Base-by-base conservation (phyloP, 2,888 invertebrate species). In the Phengaris arion region DNA sequence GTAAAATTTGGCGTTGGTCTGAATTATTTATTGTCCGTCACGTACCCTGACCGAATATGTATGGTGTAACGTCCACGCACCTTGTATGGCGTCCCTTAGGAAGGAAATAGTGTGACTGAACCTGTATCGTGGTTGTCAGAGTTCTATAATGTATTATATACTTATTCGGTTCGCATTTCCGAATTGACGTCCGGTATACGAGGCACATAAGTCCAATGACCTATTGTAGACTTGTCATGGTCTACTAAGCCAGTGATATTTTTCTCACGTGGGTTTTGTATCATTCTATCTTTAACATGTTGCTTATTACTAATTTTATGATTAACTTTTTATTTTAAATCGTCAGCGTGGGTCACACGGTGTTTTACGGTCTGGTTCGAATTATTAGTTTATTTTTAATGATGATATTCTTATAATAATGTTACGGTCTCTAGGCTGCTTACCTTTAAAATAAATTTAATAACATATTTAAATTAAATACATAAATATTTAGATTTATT, bases 11-110 rank as follows among this genome's bases (percentile, higher is more conserved):
- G 91, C 87, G 85, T 83, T 86, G 85, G 83, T 84, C 83, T 84
- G 91, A 89, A 92, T 92, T 92, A 92, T 91, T 93, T 92, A 89
- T 76, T 76, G 83, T 86, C 86, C 88, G 93, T 91, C 92, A 93
- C 93, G 93, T 93, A 88, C 81, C 81, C 83, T 45, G 77, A 86
- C 93, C 93, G 90, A 91, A 93, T 92, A 91, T 80, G 83, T 77
- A 79, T 81, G 80, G 83, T 85, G 81, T 86, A 88, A 84, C 85
- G 85, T 81, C 83, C 78, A 86, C 75, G 77, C 77, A 68, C 82
- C 92, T 84, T 90, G 84, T 90, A 91, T 82, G 92, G 74, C 78
- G 81, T 81, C 82, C 85, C 86, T 82, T 85, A 87, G 93, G 92
- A 92, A 92, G 91, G 89, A 89, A 89, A 86, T 83, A 82, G 87